A percentile compares a stretch with the other conserved stretches of the same genome.
Evolutionary conservation across 2,888 invertebrate species (phyloP).

Genomic region (Axea sp.): DNA sequence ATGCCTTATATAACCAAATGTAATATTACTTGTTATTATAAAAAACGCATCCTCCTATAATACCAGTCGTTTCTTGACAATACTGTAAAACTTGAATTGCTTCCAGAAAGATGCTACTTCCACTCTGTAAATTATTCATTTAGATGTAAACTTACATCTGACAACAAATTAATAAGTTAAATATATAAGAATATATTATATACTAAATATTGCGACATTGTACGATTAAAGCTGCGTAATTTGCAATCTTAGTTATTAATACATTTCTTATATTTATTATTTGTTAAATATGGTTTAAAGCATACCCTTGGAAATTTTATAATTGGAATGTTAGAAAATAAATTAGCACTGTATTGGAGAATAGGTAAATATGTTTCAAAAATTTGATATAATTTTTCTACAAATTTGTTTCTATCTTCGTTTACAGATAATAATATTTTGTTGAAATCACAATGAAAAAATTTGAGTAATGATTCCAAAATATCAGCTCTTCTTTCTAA

Average conservation of each 20-base stretch:
- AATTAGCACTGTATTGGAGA: constrained; percentile 89
- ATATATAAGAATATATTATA: too few species aligned
- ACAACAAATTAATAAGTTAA: too few species aligned
- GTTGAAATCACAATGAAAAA: constrained; percentile 92
- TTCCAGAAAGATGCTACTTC: constrained; percentile 91
- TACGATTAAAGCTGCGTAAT: too few species aligned
- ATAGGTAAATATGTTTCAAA: constrained; percentile 94
- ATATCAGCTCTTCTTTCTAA: constrained; percentile 88
- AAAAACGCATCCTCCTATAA: constrained; percentile 91
- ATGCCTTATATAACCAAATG: too few species aligned
- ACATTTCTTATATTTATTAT: too few species aligned
- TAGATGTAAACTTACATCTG: too few species aligned
- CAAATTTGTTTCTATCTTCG: constrained; percentile 81
- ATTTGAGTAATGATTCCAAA: constrained; percentile 87
- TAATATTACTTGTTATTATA: constrained; percentile 91
- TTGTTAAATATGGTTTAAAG: too few species aligned
- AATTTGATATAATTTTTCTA: constrained; percentile 89
- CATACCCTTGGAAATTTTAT: constrained; percentile 89
- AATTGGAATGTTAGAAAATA: constrained; percentile 90
- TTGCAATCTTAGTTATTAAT: too few species aligned
- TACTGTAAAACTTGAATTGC: constrained; percentile 92
- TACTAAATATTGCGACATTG: too few species aligned
- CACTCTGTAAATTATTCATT: constrained; percentile 86
- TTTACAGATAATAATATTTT: constrained; percentile 83
- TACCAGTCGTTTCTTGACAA: constrained; percentile 88